A percentile compares a stretch with the other conserved stretches of the same genome.
Evolutionary conservation across 2,888 invertebrate species (phyloP).

Genomic region (Hydrotaea diabolus): DNA sequence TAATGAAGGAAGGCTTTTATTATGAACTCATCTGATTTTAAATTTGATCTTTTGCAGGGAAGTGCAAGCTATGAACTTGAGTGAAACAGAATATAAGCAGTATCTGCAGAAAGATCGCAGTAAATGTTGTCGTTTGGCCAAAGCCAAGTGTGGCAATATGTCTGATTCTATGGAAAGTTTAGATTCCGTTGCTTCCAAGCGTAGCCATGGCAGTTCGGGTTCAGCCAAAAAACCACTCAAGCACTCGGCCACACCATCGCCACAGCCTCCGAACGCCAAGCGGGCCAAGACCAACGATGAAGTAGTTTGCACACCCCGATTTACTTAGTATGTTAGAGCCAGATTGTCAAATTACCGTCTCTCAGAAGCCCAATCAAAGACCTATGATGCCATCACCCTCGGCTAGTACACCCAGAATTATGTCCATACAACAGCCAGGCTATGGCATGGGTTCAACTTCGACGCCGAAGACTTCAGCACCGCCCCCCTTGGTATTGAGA

Average conservation of each 20-base stretch:
- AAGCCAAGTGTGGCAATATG: slow-evolving; percentile 74
- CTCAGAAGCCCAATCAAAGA: slow-evolving; percentile 68
- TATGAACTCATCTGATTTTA: neutral
- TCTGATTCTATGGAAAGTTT: slow-evolving; percentile 77
- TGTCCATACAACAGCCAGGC: slow-evolving; percentile 69
- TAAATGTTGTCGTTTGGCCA: slow-evolving; percentile 77
- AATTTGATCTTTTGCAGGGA: slow-evolving; percentile 70
- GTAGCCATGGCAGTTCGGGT: slow-evolving; percentile 71
- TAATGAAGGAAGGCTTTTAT: slow-evolving; percentile 38
- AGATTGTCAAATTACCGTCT: slow-evolving; percentile 78
- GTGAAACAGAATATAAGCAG: slow-evolving; percentile 73
- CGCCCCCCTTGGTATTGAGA: slow-evolving; percentile 78
- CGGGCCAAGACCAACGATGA: slow-evolving; percentile 78
- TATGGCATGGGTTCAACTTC: slow-evolving; percentile 25
- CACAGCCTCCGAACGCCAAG: slow-evolving; percentile 69
- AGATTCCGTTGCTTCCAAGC: slow-evolving; percentile 74
- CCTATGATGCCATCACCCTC: slow-evolving; percentile 63
- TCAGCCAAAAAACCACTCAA: slow-evolving; percentile 69
- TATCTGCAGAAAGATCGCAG: slow-evolving; percentile 75
- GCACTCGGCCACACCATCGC: slow-evolving; percentile 56
- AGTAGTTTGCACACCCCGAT: slow-evolving; percentile 85
- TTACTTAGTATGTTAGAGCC: slow-evolving; percentile 79
- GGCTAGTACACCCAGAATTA: slow-evolving; percentile 70
- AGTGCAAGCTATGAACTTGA: slow-evolving; percentile 71
- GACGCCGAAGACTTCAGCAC: slow-evolving; percentile 58